These are phyloP conservation scores for Andrena haemorrhoa DNA, from an alignment of 2,888 invertebrate species.

Conservation along the genomic window DNA sequence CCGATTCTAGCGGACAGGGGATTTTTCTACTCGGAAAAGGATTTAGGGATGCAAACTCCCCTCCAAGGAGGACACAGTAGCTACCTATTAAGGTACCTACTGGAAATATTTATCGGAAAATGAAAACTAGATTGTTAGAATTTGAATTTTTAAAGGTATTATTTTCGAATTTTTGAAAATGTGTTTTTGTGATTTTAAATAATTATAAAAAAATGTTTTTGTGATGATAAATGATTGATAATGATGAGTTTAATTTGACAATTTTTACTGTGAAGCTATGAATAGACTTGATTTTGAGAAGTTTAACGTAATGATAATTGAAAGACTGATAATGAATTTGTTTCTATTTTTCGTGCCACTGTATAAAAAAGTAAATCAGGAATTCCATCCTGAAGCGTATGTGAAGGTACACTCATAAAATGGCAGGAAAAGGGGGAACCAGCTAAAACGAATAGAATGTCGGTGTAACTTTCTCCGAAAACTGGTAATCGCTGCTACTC, in stretches of 20 bases:
- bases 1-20: conserved; percentile 1
- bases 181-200: too few relatives aligned
- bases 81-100: too few relatives aligned
- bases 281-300: too few relatives aligned
- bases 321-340: neutral
- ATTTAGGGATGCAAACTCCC: conserved; percentile 5
- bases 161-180: too few relatives aligned
- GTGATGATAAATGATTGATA: too few relatives aligned
- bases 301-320: neutral
- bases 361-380: neutral
- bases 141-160: too few relatives aligned
- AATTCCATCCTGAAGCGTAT: neutral
- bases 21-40: conserved; percentile 7
- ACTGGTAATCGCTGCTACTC: conserved; percentile 14
- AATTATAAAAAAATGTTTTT: too few relatives aligned
- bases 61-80: neutral
- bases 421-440: neutral
- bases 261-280: too few relatives aligned
- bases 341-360: neutral
- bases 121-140: too few relatives aligned
- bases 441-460: conserved; percentile 13
- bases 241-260: too few relatives aligned
- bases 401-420: neutral
- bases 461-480: neutral
- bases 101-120: too few relatives aligned